Evolutionary conservation across 2,113 vertebrate genomes (phyloP), one percentile per base, ranked within the genome.

Genomic region (Tyto alba): DNA sequence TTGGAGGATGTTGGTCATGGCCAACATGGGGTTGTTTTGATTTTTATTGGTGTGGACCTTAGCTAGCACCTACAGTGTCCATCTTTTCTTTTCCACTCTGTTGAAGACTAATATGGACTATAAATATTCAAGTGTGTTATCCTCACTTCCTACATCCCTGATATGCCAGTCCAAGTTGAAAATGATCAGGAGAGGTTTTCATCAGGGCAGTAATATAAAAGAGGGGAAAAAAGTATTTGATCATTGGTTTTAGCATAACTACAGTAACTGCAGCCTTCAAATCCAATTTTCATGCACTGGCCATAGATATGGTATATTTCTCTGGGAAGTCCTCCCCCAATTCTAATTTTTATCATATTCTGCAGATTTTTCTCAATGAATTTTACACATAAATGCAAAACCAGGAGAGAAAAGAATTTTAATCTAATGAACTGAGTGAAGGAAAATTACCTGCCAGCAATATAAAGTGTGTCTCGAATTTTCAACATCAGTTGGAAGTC

Each of bases 401-500:
- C 83, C 55, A 96, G 95, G 95, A 98, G 87, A 98, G 96, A 97
- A 98, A 98, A 97, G 97, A 97, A 97, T 98, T 98, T 98, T 98
- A 98, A 98, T 99, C 98, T 98, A 98, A 98, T 98, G 98, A 99
- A 98, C 98, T 98, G 98, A 97, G 59, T 95, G 97, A 96, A 98
- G 97, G 98, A 97, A 98, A 98, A 97, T 98, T 99, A 99, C 99
- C 99, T 99, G 99, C 99, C 99, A 98, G 99, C 98, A 74, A 99
- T 99, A 98, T 99, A 99, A 98, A 99, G 98, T 92, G 99, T 99
- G 98, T 99, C 99, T 98, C 99, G 99, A 98, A 99, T 99, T 98
- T 99, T 99, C 98, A 99, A 92, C 99, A 99, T 99, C 97, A 99
- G 98, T 98, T 99, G 99, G 98, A 99, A 99, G 99, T 99, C 99